Base-by-base conservation (phyloP, 2,113 vertebrate genomes). In the Hippocampus zosterae region DNA sequence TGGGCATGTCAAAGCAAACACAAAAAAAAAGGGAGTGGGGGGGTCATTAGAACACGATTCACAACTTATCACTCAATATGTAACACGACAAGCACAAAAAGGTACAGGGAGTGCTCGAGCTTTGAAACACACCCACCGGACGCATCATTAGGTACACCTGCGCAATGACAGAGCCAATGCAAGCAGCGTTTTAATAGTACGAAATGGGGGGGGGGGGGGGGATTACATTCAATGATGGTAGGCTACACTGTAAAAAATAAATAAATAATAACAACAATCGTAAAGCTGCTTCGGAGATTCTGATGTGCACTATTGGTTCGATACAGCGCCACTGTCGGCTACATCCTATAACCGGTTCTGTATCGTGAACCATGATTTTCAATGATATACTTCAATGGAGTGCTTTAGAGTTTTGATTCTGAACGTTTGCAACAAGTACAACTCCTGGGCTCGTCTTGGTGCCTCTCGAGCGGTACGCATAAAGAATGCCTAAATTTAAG, bases 71-170 rank as follows among this genome's bases (percentile, higher is more conserved):
- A 84, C 75, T 53, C 63, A 73, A 76, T 76, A 71, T 79, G 10
- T 66, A 46, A 82, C 72, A 84, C 78, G 71, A 83, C 68, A 79
- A 65, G 74, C 68, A 85, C 78, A 69, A 66, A 79, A 67, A 75
- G 25, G 61, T 69, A 82, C 78, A 87, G 27, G 65, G 44, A 80
- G 70, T 70, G 19, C 37, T 21, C 19, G 21, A 63, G 21, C 61
- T 41, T 10, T 41, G 37, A 41, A 41, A 41, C 57, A 41, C 57
- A 60, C 57, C 33, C 13, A 33, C 15, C 6, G 57, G 57, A 60
- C 57, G 33, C 57, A 19, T 60, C 27, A 60, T 60, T 60, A 60
- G 57, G 57, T 60, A 60, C 57, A 60, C 27, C 57, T 60, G 57
- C 55, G 27, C 11, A 15, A 16, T n/a, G 9, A 23, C 19, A 55